Percentiles rank a stretch among this genome's conserved stretches.
Conservation (phyloP, 2,113 vertebrate species). For the Dromiciops gliroides region DNA sequence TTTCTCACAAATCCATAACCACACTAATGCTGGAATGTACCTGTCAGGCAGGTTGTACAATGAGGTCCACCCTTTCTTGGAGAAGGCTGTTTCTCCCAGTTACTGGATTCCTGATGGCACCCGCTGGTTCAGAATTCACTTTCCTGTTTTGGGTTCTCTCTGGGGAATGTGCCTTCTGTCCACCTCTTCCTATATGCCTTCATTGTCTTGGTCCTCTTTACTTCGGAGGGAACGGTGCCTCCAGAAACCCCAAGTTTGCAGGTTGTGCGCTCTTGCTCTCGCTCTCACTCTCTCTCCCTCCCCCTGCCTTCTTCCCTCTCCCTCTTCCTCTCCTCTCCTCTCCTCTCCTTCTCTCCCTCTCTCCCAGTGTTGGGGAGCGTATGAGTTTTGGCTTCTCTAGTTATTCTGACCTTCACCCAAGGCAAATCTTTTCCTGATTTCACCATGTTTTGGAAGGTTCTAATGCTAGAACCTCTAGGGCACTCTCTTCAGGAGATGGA, state of each 20-base stretch:
- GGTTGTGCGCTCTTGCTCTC: too few species aligned
- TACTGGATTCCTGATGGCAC: not conserved
- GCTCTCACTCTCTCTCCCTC: too few species aligned
- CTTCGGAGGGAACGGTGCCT: not conserved
- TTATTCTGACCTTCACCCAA: not conserved
- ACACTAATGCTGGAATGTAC: not conserved
- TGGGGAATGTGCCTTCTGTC: not conserved
- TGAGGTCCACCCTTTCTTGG: not conserved
- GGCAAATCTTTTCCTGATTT: not conserved
- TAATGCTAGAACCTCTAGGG: not conserved
- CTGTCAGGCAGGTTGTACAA: not conserved
- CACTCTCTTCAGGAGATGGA: not conserved
- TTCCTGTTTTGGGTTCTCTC: not conserved
- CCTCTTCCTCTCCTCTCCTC: too few species aligned
- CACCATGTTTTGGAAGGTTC: not conserved
- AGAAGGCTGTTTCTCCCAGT: not conserved
- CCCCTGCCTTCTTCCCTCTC: too few species aligned
- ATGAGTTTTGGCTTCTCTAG: not conserved
- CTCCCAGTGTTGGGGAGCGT: not conserved
- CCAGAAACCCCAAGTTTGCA: too few species aligned
- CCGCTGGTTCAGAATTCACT: not conserved
- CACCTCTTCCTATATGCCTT: not conserved
- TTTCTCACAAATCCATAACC: not conserved
- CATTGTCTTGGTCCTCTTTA: not conserved
- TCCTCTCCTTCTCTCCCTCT: too few species aligned